Evolutionary conservation across 2,113 vertebrate genomes (phyloP), one percentile per base, ranked within the genome.

Genomic region (Pseudonaja textilis): DNA sequence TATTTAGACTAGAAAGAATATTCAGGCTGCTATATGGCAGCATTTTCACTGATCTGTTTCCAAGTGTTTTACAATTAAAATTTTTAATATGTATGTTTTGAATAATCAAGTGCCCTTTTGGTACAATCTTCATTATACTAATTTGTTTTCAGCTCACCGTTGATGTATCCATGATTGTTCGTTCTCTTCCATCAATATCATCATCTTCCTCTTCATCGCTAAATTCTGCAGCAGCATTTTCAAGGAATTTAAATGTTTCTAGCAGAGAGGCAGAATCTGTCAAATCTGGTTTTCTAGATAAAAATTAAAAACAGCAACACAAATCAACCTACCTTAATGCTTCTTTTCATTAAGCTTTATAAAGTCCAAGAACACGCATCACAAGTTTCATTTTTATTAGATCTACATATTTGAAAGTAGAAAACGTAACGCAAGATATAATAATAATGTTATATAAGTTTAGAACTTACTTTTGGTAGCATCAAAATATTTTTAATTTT

Each of bases 141-240:
- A 95, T 95, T 95, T 91, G 94, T 96, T 96, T 95, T 94, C 91
- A 95, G 96, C 98, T 98, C 96, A 99, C 99, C 85, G 99, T 99
- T 96, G 98, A 98, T 0, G 98, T 98, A 96, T 99, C 98, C 94
- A 98, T 97, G 96, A 98, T 96, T 94, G 98, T 98, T 96, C 98
- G 98, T 95, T 99, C 99, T 97, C 97, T 98, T 94, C 98, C 98
- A n/a, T 98, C 98, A 92, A 97, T 97, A 81, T 99, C 99, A 12
- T 99, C 99, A 0, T 99, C 99, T 14, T 99, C 99, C 26, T 99
- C 99, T 94, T 99, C 99, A 94, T 99, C 99, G 87, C 99, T 99
- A 94, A 99, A 99, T 93, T 99, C 99, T 5, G 98, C 98, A 9
- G 98, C 98, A 22, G 98, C 98, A 94, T 97, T 99, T 97, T 99